Conservation (phyloP, 2,888 invertebrate genomes). For the Torymus aiolomorphi region DNA sequence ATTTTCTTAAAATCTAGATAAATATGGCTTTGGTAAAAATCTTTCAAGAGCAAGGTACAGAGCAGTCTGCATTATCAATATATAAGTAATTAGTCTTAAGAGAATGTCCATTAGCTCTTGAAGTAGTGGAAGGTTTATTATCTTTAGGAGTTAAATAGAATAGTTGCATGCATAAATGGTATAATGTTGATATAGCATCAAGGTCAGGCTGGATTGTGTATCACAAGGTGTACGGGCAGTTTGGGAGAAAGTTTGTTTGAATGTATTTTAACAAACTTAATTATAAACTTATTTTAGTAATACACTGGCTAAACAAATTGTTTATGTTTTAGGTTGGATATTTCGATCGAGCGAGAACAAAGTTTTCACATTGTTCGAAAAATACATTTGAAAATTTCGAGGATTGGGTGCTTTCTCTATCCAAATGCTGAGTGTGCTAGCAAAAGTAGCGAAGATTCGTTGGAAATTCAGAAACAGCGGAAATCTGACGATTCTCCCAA, state of each 20-base stretch:
- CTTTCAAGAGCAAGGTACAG: no score
- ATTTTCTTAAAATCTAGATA: no score
- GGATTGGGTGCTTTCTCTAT: slow-evolving; percentile 70
- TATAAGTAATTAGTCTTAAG: no score
- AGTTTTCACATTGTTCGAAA: slow-evolving; percentile 81
- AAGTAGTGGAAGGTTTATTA: no score
- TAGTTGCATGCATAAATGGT: no score
- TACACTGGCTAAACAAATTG: no score
- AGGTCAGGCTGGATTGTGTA: slow-evolving; percentile 88
- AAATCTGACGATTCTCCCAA: slow-evolving; percentile 33
- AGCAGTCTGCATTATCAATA: no score
- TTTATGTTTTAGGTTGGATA: slow-evolving; percentile 77
- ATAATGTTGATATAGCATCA: no score
- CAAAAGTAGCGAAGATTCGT: slow-evolving; percentile 45
- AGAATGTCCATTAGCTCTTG: no score
- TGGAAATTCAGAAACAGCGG: slow-evolving; percentile 42
- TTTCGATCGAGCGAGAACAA: slow-evolving; percentile 85
- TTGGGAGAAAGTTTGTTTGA: slow-evolving; percentile 90
- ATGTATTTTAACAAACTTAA: slow-evolving; percentile 75
- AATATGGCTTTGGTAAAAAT: no score
- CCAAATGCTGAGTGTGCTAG: slow-evolving; percentile 59
- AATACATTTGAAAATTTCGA: slow-evolving; percentile 72
- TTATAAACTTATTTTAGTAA: neutral
- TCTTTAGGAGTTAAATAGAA: no score
- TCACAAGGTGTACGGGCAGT: slow-evolving; percentile 88